Conservation (phyloP, 2,797 vertebrate species). For the Poecilia picta region DNA sequence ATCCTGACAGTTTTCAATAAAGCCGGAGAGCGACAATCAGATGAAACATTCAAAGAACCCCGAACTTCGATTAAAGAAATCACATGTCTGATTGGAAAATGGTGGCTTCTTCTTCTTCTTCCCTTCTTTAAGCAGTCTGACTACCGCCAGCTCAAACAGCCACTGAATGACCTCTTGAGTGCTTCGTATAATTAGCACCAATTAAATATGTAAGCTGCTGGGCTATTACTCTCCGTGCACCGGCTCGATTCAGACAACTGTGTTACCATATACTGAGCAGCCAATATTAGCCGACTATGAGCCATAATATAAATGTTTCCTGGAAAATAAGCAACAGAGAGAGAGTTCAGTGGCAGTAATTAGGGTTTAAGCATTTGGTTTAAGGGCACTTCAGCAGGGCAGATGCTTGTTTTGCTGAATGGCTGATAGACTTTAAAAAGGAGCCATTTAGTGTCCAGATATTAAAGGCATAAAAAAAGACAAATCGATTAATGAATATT, state of each 20-base stretch:
- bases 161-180: constrained; percentile 60
- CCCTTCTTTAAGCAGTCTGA: constrained; percentile 21
- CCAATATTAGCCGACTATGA: constrained; percentile 22
- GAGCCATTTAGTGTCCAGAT: constrained; percentile 2
- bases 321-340: constrained; percentile 4
- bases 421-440: constrained; percentile 2
- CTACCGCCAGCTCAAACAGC: constrained; percentile 41
- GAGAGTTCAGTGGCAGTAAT: constrained; percentile 14
- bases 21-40: constrained; percentile 9
- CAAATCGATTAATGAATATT: not conserved
- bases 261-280: constrained; percentile 45
- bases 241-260: constrained; percentile 43
- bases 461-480: not conserved
- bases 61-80: constrained; percentile 11
- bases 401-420: not conserved
- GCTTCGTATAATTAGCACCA: constrained; percentile 65
- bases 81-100: not conserved
- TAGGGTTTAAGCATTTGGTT: constrained; percentile 29
- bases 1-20: constrained; percentile 19
- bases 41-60: constrained; percentile 5
- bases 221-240: constrained; percentile 58
- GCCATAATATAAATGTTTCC: constrained; percentile 13
- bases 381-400: constrained; percentile 19
- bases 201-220: constrained; percentile 59
- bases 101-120: constrained; percentile 13